These are phyloP conservation scores for Melieria crassipennis DNA, from an alignment of 2,888 invertebrate species.

Conservation along the genomic window DNA sequence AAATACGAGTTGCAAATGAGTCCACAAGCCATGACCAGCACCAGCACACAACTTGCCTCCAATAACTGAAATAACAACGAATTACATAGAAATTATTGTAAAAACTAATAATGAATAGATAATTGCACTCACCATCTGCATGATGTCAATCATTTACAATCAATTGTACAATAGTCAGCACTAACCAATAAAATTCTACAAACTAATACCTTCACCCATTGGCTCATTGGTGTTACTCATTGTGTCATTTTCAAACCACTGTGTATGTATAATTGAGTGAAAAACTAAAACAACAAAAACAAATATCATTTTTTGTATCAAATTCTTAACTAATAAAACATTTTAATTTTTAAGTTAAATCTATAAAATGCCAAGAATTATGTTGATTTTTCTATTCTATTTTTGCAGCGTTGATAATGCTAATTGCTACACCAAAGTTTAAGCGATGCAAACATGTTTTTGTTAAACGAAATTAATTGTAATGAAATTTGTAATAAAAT, in stretches of 20 bases:
- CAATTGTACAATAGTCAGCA: too few species aligned
- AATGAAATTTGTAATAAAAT: too few species aligned
- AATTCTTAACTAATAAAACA: constrained; percentile 4
- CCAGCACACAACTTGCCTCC: neutral
- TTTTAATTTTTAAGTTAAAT: constrained; percentile 19
- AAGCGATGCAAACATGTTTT: too few species aligned
- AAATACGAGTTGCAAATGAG: neutral
- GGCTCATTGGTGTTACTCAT: too few species aligned
- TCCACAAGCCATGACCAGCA: constrained; percentile 4
- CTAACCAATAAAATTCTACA: too few species aligned
- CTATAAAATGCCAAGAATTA: neutral
- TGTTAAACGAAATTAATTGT: too few species aligned
- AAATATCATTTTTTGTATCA: neutral
- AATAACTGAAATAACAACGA: neutral
- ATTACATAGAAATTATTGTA: neutral
- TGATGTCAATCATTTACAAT: too few species aligned
- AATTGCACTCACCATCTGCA: too few species aligned
- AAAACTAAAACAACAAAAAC: too few species aligned
- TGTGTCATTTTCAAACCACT: too few species aligned
- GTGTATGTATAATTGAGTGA: too few species aligned
- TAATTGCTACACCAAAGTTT: constrained; percentile 59
- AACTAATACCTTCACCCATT: too few species aligned
- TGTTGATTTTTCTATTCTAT: constrained; percentile 17
- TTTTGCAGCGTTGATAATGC: constrained; percentile 53
- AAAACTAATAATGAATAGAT: neutral